A percentile compares a stretch with the other conserved stretches of the same genome.
phyloP scores from a whole-genome alignment of 2,113 vertebrate genomes.

The Oxyruncus cristatus region DNA sequence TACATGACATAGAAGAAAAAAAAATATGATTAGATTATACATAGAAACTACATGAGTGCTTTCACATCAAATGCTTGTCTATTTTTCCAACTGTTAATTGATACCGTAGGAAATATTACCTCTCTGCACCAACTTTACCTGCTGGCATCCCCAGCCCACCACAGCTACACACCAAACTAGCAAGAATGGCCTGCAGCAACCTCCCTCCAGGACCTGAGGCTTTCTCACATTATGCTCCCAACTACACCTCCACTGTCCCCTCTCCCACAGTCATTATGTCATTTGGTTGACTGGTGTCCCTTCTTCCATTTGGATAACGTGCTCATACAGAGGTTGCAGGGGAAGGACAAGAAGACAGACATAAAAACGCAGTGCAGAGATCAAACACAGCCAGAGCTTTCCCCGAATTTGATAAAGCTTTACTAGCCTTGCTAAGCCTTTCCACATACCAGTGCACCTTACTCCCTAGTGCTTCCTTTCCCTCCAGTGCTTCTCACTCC shows the following conservation, averaged over 20 bases:
- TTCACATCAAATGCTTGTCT: background rate
- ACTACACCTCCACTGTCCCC: background rate
- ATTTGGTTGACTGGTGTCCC: background rate
- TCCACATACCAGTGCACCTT: background rate
- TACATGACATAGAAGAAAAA: background rate
- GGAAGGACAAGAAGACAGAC: background rate
- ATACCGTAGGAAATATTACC: background rate
- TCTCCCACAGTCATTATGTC: rapidly evolving
- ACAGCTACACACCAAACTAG: background rate
- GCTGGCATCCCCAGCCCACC: background rate
- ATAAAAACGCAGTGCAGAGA: background rate
- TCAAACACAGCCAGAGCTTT: background rate
- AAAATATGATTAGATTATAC: background rate
- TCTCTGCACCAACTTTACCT: background rate
- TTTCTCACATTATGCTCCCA: background rate
- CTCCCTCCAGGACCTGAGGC: background rate
- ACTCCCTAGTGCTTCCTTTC: background rate
- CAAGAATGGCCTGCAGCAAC: background rate
- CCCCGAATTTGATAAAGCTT: background rate
- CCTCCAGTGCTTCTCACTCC: background rate
- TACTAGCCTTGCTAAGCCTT: background rate
- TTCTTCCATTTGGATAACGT: background rate
- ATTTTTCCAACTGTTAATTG: background rate
- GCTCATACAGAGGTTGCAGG: background rate
- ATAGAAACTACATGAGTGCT: background rate